Base-by-base conservation (phyloP, 2,113 vertebrate genomes). In the Pollimyrus isidori region DNA sequence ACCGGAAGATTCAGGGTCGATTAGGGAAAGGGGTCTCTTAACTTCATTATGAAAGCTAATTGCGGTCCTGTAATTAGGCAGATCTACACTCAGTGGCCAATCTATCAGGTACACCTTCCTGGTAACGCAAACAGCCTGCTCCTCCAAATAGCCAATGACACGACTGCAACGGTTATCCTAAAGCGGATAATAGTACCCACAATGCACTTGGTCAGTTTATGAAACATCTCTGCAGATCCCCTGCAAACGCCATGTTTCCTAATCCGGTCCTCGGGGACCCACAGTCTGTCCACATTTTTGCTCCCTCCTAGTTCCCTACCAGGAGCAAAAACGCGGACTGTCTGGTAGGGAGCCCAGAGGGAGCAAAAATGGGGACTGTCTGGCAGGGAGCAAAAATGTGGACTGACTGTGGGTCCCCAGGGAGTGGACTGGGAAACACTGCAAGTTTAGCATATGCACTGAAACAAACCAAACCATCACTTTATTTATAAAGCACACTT, bases 1-100 rank as follows among this genome's bases (percentile, higher is more conserved):
- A 73, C 90, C 91, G 91, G 86, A 80, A 86, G 87, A 90, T 90
- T 23, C 83, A 50, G 89, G 89, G 62, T 52, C 7, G 88, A 82
- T 5, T 35, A n/a, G 88, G 69, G 85, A 82, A 50, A 42, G 13
- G 26, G 30, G 76, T 39, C 56, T 23, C 84, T 88, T 30, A 11
- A 87, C 62, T 89, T 91, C 82, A 89, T 89, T 80, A 85, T 4
- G 45, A 30, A 50, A 42, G 80, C 2, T 53, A 50, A 87, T 90
- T 88, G 87, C 87, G 52, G 15, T 82, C 19, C 53, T 23, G 26
- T 73, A 89, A 87, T 91, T 84, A 89, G 6, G 23, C 46, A 62
- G 15, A 53, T 87, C 85, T 58, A 23, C 84, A 2, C 73, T 69
- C 58, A 84, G 82, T n/a, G 39, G 45, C 82, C 82, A 48, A 46